Evolutionary conservation across 2,797 vertebrate genomes (phyloP).

Genomic region (Paedocypris micromegethes): DNA sequence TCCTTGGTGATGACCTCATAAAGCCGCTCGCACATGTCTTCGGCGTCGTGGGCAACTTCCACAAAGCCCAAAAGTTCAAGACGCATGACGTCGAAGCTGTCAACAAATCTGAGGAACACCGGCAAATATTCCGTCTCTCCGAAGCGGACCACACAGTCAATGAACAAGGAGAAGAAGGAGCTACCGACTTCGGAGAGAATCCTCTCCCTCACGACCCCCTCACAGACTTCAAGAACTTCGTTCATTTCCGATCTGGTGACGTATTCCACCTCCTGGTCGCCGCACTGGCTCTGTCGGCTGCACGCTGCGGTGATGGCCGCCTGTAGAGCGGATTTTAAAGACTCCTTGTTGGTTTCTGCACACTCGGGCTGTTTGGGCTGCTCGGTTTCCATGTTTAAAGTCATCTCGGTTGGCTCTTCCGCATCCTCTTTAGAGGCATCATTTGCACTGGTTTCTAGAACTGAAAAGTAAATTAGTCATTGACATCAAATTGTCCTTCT

Average conservation of each 20-base stretch:
- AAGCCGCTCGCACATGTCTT: slow-evolving; percentile 64
- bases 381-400: slow-evolving; percentile 69
- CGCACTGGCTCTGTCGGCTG: slow-evolving; percentile 58
- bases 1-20: slow-evolving; percentile 64
- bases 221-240: slow-evolving; percentile 73
- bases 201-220: slow-evolving; percentile 67
- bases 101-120: slow-evolving; percentile 73
- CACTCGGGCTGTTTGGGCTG: slow-evolving; percentile 66
- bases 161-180: slow-evolving; percentile 75
- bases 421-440: slow-evolving; percentile 52
- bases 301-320: slow-evolving; percentile 62
- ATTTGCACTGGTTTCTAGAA: slow-evolving; percentile 58
- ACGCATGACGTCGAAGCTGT: slow-evolving; percentile 76
- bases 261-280: slow-evolving; percentile 68
- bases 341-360: slow-evolving; percentile 70
- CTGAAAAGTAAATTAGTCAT: slow-evolving; percentile 15
- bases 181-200: slow-evolving; percentile 68
- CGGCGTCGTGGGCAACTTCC: slow-evolving; percentile 66
- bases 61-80: slow-evolving; percentile 74
- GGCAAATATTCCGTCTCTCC: slow-evolving; percentile 67
- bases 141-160: slow-evolving; percentile 69
- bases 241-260: slow-evolving; percentile 79
- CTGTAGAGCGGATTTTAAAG: slow-evolving; percentile 70
- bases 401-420: slow-evolving; percentile 65
- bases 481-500: not conserved